Conservation (phyloP, 2,888 invertebrate genomes). For the Drosophila fungiperda region DNA sequence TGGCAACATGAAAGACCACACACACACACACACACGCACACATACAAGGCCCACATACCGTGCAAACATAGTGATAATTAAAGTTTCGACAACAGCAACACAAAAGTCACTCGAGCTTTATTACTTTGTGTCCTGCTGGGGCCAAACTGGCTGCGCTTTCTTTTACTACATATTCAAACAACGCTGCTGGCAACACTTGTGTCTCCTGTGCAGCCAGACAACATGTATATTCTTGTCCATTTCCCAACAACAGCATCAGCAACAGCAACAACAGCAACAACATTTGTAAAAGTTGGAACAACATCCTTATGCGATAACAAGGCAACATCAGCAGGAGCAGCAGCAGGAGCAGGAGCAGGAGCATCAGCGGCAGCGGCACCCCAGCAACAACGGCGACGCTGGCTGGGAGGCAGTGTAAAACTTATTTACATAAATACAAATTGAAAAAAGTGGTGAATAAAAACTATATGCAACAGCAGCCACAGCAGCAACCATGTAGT, state of each 20-base stretch:
- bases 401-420: conserved; percentile 56
- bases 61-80: conserved; percentile 77
- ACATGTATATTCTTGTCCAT: conserved; percentile 63
- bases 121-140: conserved; percentile 67
- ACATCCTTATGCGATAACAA: conserved; percentile 82
- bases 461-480: conserved; percentile 40
- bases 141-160: conserved; percentile 34
- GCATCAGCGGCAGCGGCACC: conserved; percentile 17
- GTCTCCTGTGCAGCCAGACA: conserved; percentile 69
- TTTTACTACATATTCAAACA: conserved; percentile 48
- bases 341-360: conserved; percentile 30
- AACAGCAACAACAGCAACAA: conserved; percentile 25
- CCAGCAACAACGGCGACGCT: conserved; percentile 24
- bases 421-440: conserved; percentile 81
- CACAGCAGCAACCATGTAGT: conserved; percentile 33
- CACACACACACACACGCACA: conserved; percentile 8
- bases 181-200: conserved; percentile 58
- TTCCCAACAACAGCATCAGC: conserved; percentile 29
- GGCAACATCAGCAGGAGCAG: conserved; percentile 43
- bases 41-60: conserved; percentile 20
- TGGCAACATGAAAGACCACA: conserved; percentile 25
- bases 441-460: conserved; percentile 69
- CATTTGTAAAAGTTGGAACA: conserved; percentile 73
- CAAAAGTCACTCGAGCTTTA: conserved; percentile 69
- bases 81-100: conserved; percentile 73